These are phyloP conservation scores for Semicossyphus pulcher DNA, from an alignment of 2,113 vertebrate genomes.

Conservation along the genomic window DNA sequence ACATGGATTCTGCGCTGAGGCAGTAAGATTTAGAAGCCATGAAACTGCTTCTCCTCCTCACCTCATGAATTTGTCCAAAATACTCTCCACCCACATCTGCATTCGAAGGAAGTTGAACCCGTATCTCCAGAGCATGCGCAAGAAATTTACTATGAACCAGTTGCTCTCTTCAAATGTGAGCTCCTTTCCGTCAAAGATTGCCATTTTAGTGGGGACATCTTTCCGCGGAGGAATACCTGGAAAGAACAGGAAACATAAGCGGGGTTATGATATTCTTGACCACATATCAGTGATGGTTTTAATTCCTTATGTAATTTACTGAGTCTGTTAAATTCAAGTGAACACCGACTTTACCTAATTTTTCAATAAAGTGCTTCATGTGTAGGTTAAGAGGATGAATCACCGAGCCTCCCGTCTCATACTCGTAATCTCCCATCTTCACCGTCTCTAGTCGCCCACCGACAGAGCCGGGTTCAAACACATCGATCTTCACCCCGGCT, in stretches of 20 bases:
- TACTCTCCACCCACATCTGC: constrained; percentile 94
- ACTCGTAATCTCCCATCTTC: constrained; percentile 82
- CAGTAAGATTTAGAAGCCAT: too few species aligned
- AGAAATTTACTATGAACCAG: constrained; percentile 90
- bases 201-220: constrained; percentile 73
- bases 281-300: background rate
- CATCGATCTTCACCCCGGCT: constrained; percentile 84
- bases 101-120: constrained; percentile 90
- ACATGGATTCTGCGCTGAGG: background rate
- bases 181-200: constrained; percentile 90
- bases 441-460: constrained; percentile 89
- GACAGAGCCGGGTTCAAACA: constrained; percentile 86
- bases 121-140: constrained; percentile 90
- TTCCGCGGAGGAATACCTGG: constrained; percentile 83
- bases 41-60: constrained; percentile 59
- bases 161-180: constrained; percentile 92
- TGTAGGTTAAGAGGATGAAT: constrained; percentile 95
- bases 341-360: constrained; percentile 82
- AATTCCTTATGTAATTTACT: background rate
- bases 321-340: background rate
- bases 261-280: background rate
- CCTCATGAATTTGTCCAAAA: constrained; percentile 97
- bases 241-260: background rate
- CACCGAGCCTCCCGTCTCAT: constrained; percentile 88
- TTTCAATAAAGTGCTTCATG: constrained; percentile 94